Evolutionary conservation across 2,888 invertebrate genomes (phyloP), one percentile per base, ranked within the genome.

Genomic region (Drosophila kuntzei): DNA sequence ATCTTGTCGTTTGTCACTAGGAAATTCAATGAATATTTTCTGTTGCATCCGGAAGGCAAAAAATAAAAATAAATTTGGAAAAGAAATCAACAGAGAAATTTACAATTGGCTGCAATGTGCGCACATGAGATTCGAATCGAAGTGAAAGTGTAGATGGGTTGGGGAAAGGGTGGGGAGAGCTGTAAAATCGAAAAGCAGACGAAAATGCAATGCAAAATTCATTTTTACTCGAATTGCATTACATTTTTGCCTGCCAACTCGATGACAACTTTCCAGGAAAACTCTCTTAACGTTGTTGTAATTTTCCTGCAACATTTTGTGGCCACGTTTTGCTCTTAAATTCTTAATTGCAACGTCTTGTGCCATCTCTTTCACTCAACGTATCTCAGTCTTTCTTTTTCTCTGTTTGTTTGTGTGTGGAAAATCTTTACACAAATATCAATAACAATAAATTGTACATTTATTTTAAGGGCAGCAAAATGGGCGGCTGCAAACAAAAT

Each of bases 21-120:
- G 47, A 89, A 87, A 85, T 89, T 87, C 89, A 89, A 84, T 87
- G 85, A 85, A 85, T 89, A 89, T 85, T 85, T 87, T 59, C 82
- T 57, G 66, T 55, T 51, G 57, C 39, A 59, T 14, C 43, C 44
- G 59, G 41, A 14, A 47, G 34, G 12, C 37, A 29, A 22, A 22
- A 55, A 39, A 41, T 41, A 43, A 37, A 44, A 49, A 57, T 46
- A 51, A 36, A 60, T 36, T 54, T 11, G 16, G 14, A 27, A 25
- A 37, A 51, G 37, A 59, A 62, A 59, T 43, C 44, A 51, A 60
- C 58, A 50, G 37, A 64, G 61, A 46, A 64, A 58, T 86, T 79
- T 69, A 69, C 79, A 71, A 78, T 79, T 82, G 81, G 68, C 64
- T 82, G 81, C 71, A 75, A 62, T 77, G 67, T 62, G 61, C 53